Evolutionary conservation across 2,888 invertebrate genomes (phyloP).

Genomic region (Coenonympha arcania): DNA sequence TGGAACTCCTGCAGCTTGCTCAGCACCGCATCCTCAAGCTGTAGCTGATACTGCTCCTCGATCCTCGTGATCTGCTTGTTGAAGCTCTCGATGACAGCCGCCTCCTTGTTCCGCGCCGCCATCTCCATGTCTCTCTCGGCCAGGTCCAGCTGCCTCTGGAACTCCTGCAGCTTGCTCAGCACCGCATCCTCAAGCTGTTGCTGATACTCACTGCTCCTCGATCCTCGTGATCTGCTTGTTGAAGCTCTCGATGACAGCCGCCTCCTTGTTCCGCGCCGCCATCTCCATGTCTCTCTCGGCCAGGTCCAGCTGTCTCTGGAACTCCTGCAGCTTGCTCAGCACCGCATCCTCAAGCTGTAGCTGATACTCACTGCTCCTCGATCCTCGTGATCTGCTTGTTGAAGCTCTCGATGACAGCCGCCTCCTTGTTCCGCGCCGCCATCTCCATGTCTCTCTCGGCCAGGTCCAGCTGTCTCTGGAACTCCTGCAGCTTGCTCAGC

Average conservation of each 20-base stretch:
- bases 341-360: conserved; percentile 86
- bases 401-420: conserved; percentile 78
- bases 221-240: conserved; percentile 82
- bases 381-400: conserved; percentile 82
- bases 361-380: conserved; percentile 65
- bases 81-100: conserved; percentile 78
- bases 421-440: conserved; percentile 78
- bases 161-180: conserved; percentile 82
- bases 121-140: conserved; percentile 78
- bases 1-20: too few relatives aligned
- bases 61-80: conserved; percentile 82
- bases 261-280: conserved; percentile 78
- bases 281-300: conserved; percentile 78
- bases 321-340: conserved; percentile 82
- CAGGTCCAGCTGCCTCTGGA: conserved; percentile 79
- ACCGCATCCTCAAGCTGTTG: conserved; percentile 86
- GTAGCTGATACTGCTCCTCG: conserved; percentile 64
- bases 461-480: conserved; percentile 79
- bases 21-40: too few relatives aligned
- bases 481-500: conserved; percentile 82
- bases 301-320: conserved; percentile 79
- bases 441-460: conserved; percentile 78
- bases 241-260: conserved; percentile 78
- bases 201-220: conserved; percentile 65
- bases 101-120: conserved; percentile 78